A percentile compares a stretch with the other conserved stretches of the same genome.
These are phyloP conservation scores for Hydrolagus colliei DNA, from an alignment of 2,797 vertebrate genomes.

Conservation along the genomic window DNA sequence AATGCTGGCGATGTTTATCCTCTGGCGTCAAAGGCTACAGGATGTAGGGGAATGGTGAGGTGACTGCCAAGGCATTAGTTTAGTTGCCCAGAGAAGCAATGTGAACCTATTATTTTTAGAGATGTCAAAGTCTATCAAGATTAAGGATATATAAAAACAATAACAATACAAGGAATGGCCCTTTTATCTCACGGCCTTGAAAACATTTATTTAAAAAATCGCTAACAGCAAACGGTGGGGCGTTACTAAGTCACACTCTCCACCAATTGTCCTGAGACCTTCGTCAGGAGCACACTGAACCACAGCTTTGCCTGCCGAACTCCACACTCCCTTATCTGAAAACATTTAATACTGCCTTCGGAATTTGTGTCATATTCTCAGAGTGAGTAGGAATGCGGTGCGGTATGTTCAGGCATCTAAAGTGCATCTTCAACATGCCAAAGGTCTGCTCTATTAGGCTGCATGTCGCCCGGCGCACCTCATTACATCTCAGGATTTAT, in stretches of 20 bases:
- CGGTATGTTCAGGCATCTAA: background rate
- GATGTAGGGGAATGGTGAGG: no score
- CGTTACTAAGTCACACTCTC: background rate
- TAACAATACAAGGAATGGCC: background rate
- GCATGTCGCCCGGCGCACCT: conserved; percentile 1
- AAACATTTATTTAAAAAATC: background rate
- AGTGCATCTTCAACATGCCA: conserved; percentile 7
- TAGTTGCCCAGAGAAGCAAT: background rate
- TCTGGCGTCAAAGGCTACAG: background rate
- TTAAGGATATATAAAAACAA: background rate
- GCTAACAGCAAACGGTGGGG: background rate
- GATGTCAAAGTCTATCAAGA: background rate
- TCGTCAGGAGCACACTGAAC: no score
- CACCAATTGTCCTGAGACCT: no score
- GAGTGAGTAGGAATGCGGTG: background rate
- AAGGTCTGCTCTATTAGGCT: conserved; percentile 15
- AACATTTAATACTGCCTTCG: background rate
- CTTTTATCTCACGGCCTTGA: background rate
- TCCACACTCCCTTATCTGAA: background rate
- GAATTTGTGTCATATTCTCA: background rate
- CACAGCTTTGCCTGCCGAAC: no score
- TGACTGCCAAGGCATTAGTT: background rate
- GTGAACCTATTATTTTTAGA: background rate
- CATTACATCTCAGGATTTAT: conserved; percentile 18
- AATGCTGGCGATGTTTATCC: background rate